phyloP scores from a whole-genome alignment of 2,113 vertebrate genomes.

The Sphyrna mokarran region DNA sequence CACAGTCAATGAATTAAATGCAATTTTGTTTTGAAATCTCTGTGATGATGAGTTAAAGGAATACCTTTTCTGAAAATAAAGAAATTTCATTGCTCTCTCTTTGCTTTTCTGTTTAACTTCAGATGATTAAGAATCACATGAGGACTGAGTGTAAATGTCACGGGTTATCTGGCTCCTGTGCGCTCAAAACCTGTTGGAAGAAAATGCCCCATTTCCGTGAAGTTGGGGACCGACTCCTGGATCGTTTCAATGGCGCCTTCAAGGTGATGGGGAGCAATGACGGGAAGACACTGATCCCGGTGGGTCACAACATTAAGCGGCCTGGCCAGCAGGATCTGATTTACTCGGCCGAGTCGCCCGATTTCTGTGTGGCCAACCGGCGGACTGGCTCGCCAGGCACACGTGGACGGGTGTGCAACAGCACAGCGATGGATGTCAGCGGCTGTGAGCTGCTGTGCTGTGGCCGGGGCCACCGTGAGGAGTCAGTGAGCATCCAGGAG shows the following conservation, averaged over 20 bases:
- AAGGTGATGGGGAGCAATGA: slow-evolving; percentile 96
- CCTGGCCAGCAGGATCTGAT: slow-evolving; percentile 86
- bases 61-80: background rate
- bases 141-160: slow-evolving; percentile 95
- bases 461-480: slow-evolving; percentile 77
- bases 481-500: slow-evolving; percentile 83
- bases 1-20: background rate
- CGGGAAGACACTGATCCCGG: slow-evolving; percentile 84
- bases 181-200: slow-evolving; percentile 90
- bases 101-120: background rate
- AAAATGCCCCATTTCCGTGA: slow-evolving; percentile 94
- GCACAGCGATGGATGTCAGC: slow-evolving; percentile 86
- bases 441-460: slow-evolving; percentile 94
- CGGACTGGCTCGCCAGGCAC: slow-evolving; percentile 89
- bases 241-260: slow-evolving; percentile 88
- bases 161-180: slow-evolving; percentile 89
- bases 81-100: background rate
- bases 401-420: slow-evolving; percentile 82
- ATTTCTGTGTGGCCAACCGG: slow-evolving; percentile 88
- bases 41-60: background rate
- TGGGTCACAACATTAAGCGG: slow-evolving; percentile 84
- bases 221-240: slow-evolving; percentile 81
- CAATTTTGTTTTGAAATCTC: background rate
- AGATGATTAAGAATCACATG: slow-evolving; percentile 72
- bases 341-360: slow-evolving; percentile 87